Percentiles rank a stretch among this genome's conserved stretches.
phyloP scores from a whole-genome alignment of 64 coral and sea anemone species.

The Montipora sp. region DNA sequence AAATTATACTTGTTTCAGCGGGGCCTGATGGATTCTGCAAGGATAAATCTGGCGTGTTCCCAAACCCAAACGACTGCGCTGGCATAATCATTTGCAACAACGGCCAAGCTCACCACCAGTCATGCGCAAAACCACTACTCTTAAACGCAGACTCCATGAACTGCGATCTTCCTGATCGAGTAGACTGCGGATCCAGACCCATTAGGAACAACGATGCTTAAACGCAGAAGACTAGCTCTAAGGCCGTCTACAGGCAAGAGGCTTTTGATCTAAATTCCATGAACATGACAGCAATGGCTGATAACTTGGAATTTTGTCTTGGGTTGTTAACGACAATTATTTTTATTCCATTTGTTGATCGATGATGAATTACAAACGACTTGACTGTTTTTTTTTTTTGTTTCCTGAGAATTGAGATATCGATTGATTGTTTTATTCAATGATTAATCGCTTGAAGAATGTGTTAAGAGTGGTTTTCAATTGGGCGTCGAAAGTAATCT shows the following conservation, averaged over 20 bases:
- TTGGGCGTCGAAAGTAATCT: no score
- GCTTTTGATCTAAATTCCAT: not conserved
- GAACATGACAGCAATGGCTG: not conserved
- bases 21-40: conserved; percentile 69
- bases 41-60: conserved; percentile 32
- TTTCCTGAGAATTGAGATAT: no score
- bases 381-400: no score
- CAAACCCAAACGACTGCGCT: conserved; percentile 78
- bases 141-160: conserved; percentile 63
- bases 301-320: no score
- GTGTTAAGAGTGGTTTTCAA: no score
- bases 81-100: conserved; percentile 90
- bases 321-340: no score
- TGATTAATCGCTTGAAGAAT: no score
- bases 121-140: conserved; percentile 53
- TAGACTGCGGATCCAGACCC: conserved; percentile 73
- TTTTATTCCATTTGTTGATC: no score
- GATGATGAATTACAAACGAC: no score
- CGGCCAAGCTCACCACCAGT: conserved; percentile 65
- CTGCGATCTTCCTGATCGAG: conserved; percentile 72
- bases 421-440: no score
- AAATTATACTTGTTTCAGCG: conserved; percentile 16
- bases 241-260: not conserved
- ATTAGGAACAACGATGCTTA: not conserved
- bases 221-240: not conserved